Evolutionary conservation across 1,140 invertebrate genomes (phyloP), one percentile per base, ranked within the genome.

Genomic region (Drosophila funebris): DNA sequence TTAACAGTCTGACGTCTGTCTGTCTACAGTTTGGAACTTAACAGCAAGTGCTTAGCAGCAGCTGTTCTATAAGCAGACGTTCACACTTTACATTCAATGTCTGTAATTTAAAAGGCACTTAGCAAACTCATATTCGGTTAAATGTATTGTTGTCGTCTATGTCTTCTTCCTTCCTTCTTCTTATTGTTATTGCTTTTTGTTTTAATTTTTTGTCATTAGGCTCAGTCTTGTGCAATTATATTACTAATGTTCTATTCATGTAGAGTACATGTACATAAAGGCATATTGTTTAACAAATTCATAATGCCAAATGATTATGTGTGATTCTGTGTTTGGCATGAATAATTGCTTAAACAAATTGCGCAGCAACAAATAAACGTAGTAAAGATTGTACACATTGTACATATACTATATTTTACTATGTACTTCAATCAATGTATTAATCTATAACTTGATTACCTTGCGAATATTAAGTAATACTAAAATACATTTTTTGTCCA

Each of bases 171-270:
- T 27, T 53, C 33, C 36, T 53, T 52, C 13, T 71, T 52, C 46
- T 29, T 53, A 64, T 70, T 75, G 60, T 64, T 56, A 33, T 53
- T 41, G 27, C 18, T n/a, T 31, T 43, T 11, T 60, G 14, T 54
- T 61, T 41, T 53, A 29, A 33, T 61, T 68, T 46, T 50, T 22
- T 46, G 73, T 57, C 54, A 62, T 60, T 70, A 68, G 73, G 14
- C 37, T 41, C 14, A 39, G 70, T 48, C 54, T 39, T 54, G 24
- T 37, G 56, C 56, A 61, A 54, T 68, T 68, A 60, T 63, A 74
- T 61, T 46, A 77, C 74, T 85, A 85, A 85, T 85, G 81, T 85
- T 85, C 73, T 85, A 81, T 84, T 85, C 76, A 77, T 85, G 81
- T 79, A 71, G 66, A 37, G 73, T 66, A 68, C 66, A 56, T 58